Base-by-base conservation (phyloP, 2,888 invertebrate species). In the Chironomus riparius region DNA sequence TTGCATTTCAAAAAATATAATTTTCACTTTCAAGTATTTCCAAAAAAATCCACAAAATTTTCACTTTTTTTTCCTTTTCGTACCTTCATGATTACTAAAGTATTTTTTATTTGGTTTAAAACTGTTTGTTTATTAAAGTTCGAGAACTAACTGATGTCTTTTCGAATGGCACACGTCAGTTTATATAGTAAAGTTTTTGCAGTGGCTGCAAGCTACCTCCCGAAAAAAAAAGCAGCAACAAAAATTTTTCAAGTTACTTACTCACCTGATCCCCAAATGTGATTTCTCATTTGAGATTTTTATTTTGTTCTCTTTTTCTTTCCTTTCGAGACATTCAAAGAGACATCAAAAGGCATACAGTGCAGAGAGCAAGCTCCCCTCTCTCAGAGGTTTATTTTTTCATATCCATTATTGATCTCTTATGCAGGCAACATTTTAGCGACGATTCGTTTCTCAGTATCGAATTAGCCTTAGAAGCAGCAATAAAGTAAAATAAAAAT, bases 131-230 rank as follows among this genome's bases (percentile, higher is more conserved):
- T 21, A 7, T 62, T 18, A 38, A 73, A 47, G 73, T 62, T 73
- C 47, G 73, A 62, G 65, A 73, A 73, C 28, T 62, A 65, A 73
- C 73, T 73, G 73, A 73, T 73, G 73, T 15, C 38, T 62, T 62
- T 73, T 38, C 62, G 38, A 62, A 62, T 47, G 62, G 61, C 21
- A 24, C 13, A 15, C 22, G 24, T 38, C 24, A 28, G 15, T 73
- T 73, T 73, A 73, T 73, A 73, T 73, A 73, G 15, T 38, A 38
- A 50, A 56, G 21, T 18, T n/a, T 47, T 15, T 56, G 56, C 24
- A n/a, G 6, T 24, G 15, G 61, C 56, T 47, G 22, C 28, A 71
- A 13, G 56, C 71, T 65, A 65, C 65, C 65, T 65, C 65, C 65
- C 65, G 65, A 65, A 65, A 65, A 65, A 4, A 24, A 65, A 12